A percentile compares a stretch with the other conserved stretches of the same genome.
Evolutionary conservation across 2,113 vertebrate genomes (phyloP).

Genomic region (Pollachius pollachius): DNA sequence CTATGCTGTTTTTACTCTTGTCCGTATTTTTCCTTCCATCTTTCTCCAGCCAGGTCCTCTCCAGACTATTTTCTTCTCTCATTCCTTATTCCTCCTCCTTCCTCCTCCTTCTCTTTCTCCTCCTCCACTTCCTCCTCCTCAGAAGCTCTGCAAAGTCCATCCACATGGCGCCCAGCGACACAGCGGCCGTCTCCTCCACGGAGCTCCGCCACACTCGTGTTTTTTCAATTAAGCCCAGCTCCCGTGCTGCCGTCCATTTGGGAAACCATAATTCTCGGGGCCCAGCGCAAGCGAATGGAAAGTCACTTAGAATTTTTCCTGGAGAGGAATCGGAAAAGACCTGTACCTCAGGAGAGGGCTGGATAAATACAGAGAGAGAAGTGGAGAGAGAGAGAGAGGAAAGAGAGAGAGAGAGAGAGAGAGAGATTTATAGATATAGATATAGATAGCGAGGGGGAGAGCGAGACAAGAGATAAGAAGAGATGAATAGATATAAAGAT

Average conservation of each 20-base stretch:
- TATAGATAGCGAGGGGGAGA: slow-evolving; percentile 15
- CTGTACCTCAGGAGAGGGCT: slow-evolving; percentile 42
- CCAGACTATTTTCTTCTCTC: slow-evolving; percentile 25
- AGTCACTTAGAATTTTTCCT: slow-evolving; percentile 72
- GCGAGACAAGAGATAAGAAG: slow-evolving; percentile 36
- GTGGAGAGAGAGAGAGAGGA: slow-evolving; percentile 29
- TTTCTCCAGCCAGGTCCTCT: slow-evolving; percentile 19
- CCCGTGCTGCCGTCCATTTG: slow-evolving; percentile 74
- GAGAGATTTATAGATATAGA: not conserved
- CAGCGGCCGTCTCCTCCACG: slow-evolving; percentile 73
- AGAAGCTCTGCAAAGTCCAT: slow-evolving; percentile 78
- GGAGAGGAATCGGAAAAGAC: slow-evolving; percentile 68
- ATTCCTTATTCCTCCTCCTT: slow-evolving; percentile 42
- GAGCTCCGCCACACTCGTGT: slow-evolving; percentile 71
- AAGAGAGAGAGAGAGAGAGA: slow-evolving; percentile 34
- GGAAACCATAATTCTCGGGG: slow-evolving; percentile 79
- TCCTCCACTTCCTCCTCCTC: slow-evolving; percentile 38
- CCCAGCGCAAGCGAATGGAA: slow-evolving; percentile 77
- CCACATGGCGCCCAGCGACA: slow-evolving; percentile 70
- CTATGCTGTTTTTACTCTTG: slow-evolving; percentile 4
- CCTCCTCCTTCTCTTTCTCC: slow-evolving; percentile 25
- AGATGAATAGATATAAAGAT: too few species aligned
- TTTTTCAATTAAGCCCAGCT: slow-evolving; percentile 79
- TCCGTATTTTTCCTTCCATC: slow-evolving; percentile 36
- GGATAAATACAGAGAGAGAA: slow-evolving; percentile 41